Conservation (phyloP, 2,888 invertebrate species). For the Pollenia angustigena region DNA sequence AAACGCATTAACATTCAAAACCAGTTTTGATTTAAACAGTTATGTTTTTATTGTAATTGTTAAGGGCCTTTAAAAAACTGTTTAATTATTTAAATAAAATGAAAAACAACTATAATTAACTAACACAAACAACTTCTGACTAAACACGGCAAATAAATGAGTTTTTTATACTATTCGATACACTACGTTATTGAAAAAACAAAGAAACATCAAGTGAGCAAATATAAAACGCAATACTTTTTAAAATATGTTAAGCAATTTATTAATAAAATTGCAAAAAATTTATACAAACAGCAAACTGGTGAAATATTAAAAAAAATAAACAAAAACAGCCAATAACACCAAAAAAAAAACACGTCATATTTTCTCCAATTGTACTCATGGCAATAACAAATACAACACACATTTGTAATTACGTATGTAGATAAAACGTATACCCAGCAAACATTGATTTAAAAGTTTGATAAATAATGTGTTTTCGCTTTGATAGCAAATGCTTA, state of each 20-base stretch:
- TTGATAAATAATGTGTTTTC: no score
- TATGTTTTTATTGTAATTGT: no score
- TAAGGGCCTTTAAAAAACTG: no score
- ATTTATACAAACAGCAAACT: slow-evolving; percentile 10
- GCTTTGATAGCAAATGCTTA: no score
- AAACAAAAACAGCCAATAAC: slow-evolving; percentile 52
- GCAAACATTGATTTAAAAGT: no score
- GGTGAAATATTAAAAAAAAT: slow-evolving; percentile 8
- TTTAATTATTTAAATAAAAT: no score
- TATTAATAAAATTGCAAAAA: slow-evolving; percentile 39
- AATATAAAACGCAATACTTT: slow-evolving; percentile 56
- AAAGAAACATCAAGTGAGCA: slow-evolving; percentile 1
- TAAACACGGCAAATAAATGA: slow-evolving; percentile 43
- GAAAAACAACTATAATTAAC: background rate
- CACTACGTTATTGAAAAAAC: background rate
- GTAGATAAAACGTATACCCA: no score
- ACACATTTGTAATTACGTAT: background rate
- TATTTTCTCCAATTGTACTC: slow-evolving; percentile 28
- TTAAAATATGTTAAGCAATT: slow-evolving; percentile 26
- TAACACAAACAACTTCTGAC: background rate
- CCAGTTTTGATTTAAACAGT: no score
- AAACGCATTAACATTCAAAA: no score
- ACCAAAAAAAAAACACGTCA: slow-evolving; percentile 49
- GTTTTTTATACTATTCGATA: background rate
- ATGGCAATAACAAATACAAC: background rate